Evolutionary conservation across 2,797 vertebrate species (phyloP).

Genomic region (Poliocrania exsul): DNA sequence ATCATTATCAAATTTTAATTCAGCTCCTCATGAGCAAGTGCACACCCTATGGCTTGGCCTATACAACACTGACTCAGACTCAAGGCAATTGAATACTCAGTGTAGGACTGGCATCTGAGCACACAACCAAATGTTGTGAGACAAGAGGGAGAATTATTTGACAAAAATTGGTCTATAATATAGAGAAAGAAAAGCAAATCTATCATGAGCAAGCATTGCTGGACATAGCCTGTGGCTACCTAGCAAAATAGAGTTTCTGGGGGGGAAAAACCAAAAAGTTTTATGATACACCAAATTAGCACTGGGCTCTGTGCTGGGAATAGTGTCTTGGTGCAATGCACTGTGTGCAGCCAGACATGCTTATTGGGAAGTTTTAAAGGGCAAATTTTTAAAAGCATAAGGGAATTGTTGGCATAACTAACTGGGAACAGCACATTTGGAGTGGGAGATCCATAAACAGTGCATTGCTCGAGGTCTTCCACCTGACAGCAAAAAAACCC

Average conservation of each 20-base stretch:
- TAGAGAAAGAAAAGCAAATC: background rate
- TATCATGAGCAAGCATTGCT: background rate
- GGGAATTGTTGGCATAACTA: background rate
- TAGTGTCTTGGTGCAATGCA: background rate
- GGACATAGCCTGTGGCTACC: background rate
- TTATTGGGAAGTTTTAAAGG: background rate
- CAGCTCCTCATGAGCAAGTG: background rate
- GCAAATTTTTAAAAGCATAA: background rate
- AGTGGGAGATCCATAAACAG: background rate
- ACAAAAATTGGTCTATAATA: background rate
- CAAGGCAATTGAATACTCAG: rapidly evolving
- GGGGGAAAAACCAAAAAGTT: background rate
- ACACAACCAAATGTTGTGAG: background rate
- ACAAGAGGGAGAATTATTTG: background rate
- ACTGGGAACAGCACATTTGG: background rate
- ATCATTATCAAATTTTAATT: background rate
- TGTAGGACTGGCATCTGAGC: background rate
- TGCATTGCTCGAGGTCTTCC: background rate
- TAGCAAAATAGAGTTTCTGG: background rate
- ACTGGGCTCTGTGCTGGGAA: background rate
- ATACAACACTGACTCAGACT: background rate
- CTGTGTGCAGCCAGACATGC: background rate
- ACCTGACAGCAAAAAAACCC: background rate
- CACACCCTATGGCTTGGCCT: background rate
- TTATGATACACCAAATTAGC: background rate